Base-by-base conservation (phyloP, 1,140 invertebrate species). In the Drosophila rufa region DNA sequence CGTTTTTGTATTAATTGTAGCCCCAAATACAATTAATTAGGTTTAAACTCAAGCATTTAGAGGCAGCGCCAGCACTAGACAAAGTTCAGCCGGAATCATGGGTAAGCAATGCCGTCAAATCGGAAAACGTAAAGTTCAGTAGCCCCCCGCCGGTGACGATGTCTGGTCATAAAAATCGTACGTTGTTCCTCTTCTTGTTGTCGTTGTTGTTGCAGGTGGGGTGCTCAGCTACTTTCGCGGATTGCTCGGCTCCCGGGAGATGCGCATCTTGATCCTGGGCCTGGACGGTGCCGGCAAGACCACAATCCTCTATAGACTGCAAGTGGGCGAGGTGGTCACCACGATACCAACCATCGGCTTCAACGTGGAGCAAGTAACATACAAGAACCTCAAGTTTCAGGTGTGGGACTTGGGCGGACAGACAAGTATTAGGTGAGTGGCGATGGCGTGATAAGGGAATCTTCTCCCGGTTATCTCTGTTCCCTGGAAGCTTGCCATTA, bases 311-410 rank as follows among this genome's bases (percentile, higher is more conserved):
- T 99, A 99, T 94, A 97, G 97, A 94, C 94, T 99, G 85, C 98
- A 99, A 95, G 99, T 99, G 69, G 99, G 99, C 22, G 99, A 99
- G 95, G 98, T 99, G 51, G 99, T 99, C 2, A 99, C 99, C n/a
- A 99, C 99, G 67, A 93, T 93, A 80, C 98, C 98, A 65, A 99
- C 98, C 11, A 99, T 99, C 92, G 98, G 98, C n/a, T 99, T 99
- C 93, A 99, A 99, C 94, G 98, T 99, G 84, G 98, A 99, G 94
- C 97, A 98, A 95, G 98, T 99, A 50, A 97, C 97, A 82, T 98
- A 98, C 93, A 98, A 98, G 94, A 99, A 99, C 94, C 94, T 98
- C 67, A 98, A 98, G 93, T 98, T 99, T 91, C 98, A 99, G 96
- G 98, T 98, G 12, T 99, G 99, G 98, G 99, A 99, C 95, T 94